Evolutionary conservation across 2,888 invertebrate species (phyloP).

Genomic region (Cephalotes varians): DNA sequence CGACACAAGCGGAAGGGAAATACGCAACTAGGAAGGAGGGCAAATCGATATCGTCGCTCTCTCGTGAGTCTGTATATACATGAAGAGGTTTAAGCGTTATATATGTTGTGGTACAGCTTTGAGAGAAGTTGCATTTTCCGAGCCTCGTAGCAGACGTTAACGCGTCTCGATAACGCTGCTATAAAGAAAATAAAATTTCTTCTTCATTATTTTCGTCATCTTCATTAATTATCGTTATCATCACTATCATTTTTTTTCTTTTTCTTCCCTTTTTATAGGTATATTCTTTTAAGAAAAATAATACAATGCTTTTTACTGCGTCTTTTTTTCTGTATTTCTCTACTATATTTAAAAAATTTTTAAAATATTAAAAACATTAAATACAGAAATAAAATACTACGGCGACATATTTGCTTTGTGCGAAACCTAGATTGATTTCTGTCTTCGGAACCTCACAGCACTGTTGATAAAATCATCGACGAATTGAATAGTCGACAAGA

Average conservation of each 20-base stretch:
- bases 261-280: background rate
- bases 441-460: background rate
- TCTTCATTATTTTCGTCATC: background rate
- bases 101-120: background rate
- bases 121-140: slow-evolving; percentile 4
- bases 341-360: background rate
- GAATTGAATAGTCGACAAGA: background rate
- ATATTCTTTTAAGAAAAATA: background rate
- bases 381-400: background rate
- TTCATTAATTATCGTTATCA: background rate
- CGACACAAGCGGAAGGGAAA: slow-evolving; percentile 30
- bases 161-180: background rate
- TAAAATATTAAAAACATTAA: background rate
- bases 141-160: background rate
- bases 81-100: background rate
- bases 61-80: slow-evolving; percentile 5
- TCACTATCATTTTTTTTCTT: background rate
- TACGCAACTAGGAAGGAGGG: slow-evolving; percentile 33
- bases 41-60: slow-evolving; percentile 44
- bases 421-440: background rate
- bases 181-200: background rate
- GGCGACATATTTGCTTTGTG: background rate
- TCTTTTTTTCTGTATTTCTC: background rate
- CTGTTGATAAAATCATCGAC: slow-evolving; percentile 7
- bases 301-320: background rate